phyloP scores from a whole-genome alignment of 2,888 invertebrate species.

The Ypsolopha sequella region DNA sequence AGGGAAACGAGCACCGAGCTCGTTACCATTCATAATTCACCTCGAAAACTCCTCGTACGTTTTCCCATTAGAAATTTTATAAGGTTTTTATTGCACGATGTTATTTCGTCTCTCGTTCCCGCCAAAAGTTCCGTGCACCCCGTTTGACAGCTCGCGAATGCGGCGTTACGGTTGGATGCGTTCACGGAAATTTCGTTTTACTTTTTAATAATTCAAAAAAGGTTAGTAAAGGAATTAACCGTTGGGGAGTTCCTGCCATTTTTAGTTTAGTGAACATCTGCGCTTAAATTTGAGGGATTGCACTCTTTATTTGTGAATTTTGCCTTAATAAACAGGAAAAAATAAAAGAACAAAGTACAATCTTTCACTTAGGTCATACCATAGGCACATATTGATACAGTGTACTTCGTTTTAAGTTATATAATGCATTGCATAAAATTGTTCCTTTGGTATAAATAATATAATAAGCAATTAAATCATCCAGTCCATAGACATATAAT shows the following conservation, averaged over 20 bases:
- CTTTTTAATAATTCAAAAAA: constrained; percentile 8
- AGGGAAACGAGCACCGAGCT: constrained; percentile 22
- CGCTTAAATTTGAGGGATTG: background rate
- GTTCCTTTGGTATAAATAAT: too few species aligned
- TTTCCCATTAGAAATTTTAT: constrained; percentile 68
- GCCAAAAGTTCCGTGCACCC: constrained; percentile 38
- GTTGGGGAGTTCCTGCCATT: background rate
- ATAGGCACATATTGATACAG: too few species aligned
- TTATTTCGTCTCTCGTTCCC: constrained; percentile 22
- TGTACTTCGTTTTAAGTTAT: too few species aligned
- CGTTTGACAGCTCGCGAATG: constrained; percentile 30
- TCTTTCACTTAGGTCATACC: too few species aligned
- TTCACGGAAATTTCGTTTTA: constrained; percentile 11
- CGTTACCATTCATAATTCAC: constrained; percentile 71
- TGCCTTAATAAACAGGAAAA: too few species aligned
- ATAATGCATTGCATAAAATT: too few species aligned
- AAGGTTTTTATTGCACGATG: constrained; percentile 58
- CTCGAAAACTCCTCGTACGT: constrained; percentile 60
- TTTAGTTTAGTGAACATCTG: background rate
- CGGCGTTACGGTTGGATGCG: constrained; percentile 21
- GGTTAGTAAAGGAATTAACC: background rate
- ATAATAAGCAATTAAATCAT: too few species aligned
- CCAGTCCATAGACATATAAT: too few species aligned
- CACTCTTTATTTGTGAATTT: too few species aligned
- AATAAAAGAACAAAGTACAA: too few species aligned